Base-by-base conservation (phyloP, 1,140 invertebrate genomes). In the Atta texana region DNA sequence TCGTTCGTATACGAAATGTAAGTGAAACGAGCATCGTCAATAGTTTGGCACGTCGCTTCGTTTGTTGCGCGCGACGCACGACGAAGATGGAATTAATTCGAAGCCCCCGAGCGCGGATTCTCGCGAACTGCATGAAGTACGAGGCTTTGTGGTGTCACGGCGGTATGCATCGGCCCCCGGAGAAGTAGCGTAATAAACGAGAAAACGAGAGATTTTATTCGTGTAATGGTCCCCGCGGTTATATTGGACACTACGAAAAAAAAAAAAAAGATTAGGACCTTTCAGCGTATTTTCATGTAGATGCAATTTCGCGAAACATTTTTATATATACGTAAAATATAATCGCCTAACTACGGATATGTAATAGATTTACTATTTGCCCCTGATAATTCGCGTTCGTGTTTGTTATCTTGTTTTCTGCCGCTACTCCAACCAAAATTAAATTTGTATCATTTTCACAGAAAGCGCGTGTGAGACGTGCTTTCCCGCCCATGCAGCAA, bases 1-100 rank as follows among this genome's bases (percentile, higher is more conserved):
- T 69, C 39, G 66, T 51, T 82, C 55, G 39, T 21, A 55, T 24
- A 72, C 80, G 55, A 63, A 84, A 84, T 49, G 39, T 72, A 28
- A 49, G 57, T n/a, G 69, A 84, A 84, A 63, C 55, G 69, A 61
- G 69, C 80, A 61, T 74, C 39, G 80, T 84, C 80, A 74, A 84
- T 75, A 84, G 69, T 72, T 75, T 12, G 80, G 55, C 80, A 61
- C 68, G 34, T 24, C 21, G 68, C 77, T 81, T 71, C 68, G 80
- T 74, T 72, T 74, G 68, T 72, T 49, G 34, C 66, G 78, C 77
- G 31, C 64, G 77, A 49, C 63, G 77, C 77, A 39, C 77, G 63
- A 84, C 80, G 80, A 84, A 84, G 80, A 75, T 84, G 80, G 55
- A 84, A 84, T 84, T 84, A 84, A 84, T 75, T 84, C 80, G 80